A percentile compares a stretch with the other conserved stretches of the same genome.
phyloP scores from a whole-genome alignment of 1,140 invertebrate species.

The Drosophila hydei region DNA sequence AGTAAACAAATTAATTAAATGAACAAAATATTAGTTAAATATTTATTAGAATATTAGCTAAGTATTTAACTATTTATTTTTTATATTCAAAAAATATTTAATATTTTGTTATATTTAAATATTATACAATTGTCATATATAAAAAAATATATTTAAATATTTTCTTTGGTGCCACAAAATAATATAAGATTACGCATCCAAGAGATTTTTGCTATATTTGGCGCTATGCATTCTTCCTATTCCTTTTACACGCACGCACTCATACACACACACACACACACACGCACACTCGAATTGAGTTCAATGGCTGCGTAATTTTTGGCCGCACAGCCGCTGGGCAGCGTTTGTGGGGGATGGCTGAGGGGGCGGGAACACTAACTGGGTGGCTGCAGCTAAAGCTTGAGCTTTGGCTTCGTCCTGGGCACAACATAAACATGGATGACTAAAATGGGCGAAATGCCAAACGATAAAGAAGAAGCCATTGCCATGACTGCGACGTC shows the following conservation, averaged over 20 bases:
- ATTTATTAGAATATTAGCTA: too few relatives aligned
- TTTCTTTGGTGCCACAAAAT: not conserved
- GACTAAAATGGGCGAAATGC: slow-evolving; percentile 82
- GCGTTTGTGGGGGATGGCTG: slow-evolving; percentile 1
- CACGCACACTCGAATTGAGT: slow-evolving; percentile 41
- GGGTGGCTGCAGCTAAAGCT: slow-evolving; percentile 42
- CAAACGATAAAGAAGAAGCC: slow-evolving; percentile 81
- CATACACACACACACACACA: slow-evolving; percentile 22
- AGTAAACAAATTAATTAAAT: too few relatives aligned
- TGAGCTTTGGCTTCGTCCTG: slow-evolving; percentile 44
- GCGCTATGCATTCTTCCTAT: slow-evolving; percentile 45
- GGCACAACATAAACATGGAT: slow-evolving; percentile 76
- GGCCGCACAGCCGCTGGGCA: slow-evolving; percentile 67
- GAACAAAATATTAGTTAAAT: too few relatives aligned
- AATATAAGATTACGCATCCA: not conserved
- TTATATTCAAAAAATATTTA: too few relatives aligned
- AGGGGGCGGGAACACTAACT: slow-evolving; percentile 24
- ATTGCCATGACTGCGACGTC: slow-evolving; percentile 36
- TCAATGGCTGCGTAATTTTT: slow-evolving; percentile 79
- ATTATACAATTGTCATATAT: too few relatives aligned
- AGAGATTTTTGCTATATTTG: slow-evolving; percentile 3
- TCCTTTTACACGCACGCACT: slow-evolving; percentile 6
- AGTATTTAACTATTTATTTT: too few relatives aligned
- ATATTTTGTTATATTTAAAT: too few relatives aligned
- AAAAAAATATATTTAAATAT: not conserved